Conservation (phyloP, 2,113 vertebrate species). For the Dolichotis patagonum region DNA sequence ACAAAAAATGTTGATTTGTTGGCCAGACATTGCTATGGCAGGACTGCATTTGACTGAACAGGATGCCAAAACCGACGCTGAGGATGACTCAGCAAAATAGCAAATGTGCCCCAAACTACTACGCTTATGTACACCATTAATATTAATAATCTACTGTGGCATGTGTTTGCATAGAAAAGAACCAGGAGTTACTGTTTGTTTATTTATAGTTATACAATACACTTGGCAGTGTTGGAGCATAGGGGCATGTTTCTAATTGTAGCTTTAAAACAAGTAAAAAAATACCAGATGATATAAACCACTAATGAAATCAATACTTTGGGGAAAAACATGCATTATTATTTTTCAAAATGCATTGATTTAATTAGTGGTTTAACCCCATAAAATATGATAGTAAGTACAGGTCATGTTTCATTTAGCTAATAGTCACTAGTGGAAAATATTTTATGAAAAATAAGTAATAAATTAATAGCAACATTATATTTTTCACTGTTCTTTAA, state of each 20-base stretch:
- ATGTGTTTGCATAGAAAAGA: constrained; percentile 54
- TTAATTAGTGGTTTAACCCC: constrained; percentile 59
- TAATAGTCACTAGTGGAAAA: not conserved
- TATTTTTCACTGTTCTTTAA: not conserved
- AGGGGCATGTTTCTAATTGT: constrained; percentile 83
- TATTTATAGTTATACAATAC: constrained; percentile 63
- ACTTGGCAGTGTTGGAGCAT: constrained; percentile 77
- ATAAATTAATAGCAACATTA: not conserved
- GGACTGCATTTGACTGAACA: constrained; percentile 61
- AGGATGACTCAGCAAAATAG: constrained; percentile 74
- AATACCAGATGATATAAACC: constrained; percentile 71
- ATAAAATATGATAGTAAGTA: constrained; percentile 51
- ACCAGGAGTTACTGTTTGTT: constrained; percentile 37
- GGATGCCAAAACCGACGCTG: not conserved
- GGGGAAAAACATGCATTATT: constrained; percentile 72
- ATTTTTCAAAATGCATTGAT: constrained; percentile 73
- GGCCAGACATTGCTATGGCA: constrained; percentile 67
- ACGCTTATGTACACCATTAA: constrained; percentile 55
- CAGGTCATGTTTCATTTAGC: not conserved
- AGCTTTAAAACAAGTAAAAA: constrained; percentile 76
- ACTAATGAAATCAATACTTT: constrained; percentile 81
- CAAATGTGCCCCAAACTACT: constrained; percentile 52
- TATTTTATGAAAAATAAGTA: constrained; percentile 33
- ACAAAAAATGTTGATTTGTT: constrained; percentile 74
- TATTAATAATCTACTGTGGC: constrained; percentile 68